Base-by-base conservation (phyloP, 2,797 vertebrate species). In the Sebastes hubbsi region DNA sequence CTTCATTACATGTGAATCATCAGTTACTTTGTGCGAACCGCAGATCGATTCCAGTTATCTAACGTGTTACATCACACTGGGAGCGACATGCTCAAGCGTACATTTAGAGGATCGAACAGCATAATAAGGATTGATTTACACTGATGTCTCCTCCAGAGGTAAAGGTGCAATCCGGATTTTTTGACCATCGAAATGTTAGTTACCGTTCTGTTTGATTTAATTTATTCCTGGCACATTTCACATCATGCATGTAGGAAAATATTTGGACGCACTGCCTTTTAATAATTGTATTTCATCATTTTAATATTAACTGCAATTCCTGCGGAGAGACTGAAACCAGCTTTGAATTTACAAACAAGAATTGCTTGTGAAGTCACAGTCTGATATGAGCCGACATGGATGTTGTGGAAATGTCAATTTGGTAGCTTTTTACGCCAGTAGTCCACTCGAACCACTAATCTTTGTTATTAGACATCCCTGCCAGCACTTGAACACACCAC, bases 1-100 rank as follows among this genome's bases (percentile, higher is more conserved):
- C 24, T 85, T 75, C 69, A 67, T 87, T 81, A 66, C 61, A 76
- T 84, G 66, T 79, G 71, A 85, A 82, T 81, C 84, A 86, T 81
- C 78, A 34, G 34, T 80, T 80, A 42, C 34, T 79, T 72, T 68
- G 66, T 60, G 46, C 29, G 75, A 61, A 73, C 42, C 66, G 78
- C 29, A 49, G 34, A 91, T 88, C 78, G 11, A 85, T 80, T 75
- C 34, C 9, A 10, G 74, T 78, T 87, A 89, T 86, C 64, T 84
- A 83, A 89, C 25, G 7, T 11, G 70, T 91, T 88, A 78, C 73
- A 72, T 84, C 70, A 85, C 65, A 42, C 72, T 34, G 12, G 61
- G 42, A 79, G 75, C 36, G 74, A 46, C 22, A 54, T 59, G 61
- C 75, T 70, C 56, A 20, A 30, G 42, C 6, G 9, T 75, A 49